phyloP scores from a whole-genome alignment of 2,797 vertebrate species.

The Sebastiscus tertius region DNA sequence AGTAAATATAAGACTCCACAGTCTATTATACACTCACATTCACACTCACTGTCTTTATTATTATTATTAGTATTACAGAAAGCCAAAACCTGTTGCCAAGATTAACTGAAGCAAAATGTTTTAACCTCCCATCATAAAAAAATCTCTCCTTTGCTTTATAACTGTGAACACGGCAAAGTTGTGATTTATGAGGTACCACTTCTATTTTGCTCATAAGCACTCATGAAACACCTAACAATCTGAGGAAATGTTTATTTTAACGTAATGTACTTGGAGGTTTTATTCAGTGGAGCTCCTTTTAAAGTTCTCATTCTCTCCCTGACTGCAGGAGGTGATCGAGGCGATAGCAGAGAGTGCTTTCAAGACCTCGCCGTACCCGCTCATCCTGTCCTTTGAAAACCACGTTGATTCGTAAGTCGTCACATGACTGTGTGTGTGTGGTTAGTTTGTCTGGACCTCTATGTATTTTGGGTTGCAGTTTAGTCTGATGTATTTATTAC shows the following conservation, averaged over 20 bases:
- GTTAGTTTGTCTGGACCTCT: background rate
- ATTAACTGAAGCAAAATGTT: background rate
- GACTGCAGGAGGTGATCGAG: constrained; percentile 89
- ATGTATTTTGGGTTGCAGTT: background rate
- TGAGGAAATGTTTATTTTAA: background rate
- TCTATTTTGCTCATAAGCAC: background rate
- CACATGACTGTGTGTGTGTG: background rate
- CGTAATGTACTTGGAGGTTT: background rate
- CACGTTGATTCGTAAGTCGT: constrained; percentile 93
- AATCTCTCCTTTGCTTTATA: background rate
- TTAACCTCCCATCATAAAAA: background rate
- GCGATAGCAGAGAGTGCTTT: constrained; percentile 93
- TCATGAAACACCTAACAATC: background rate
- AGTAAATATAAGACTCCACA: background rate
- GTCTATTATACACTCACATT: background rate
- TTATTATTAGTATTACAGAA: background rate
- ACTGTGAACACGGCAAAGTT: background rate
- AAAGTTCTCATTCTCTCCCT: background rate
- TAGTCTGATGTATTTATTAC: background rate
- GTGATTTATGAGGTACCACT: background rate
- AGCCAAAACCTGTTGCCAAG: background rate
- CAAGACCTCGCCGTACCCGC: constrained; percentile 89
- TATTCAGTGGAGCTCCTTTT: background rate
- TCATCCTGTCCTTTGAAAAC: constrained; percentile 95
- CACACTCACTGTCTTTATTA: background rate